These are phyloP conservation scores for Thymelicus sylvestris DNA, from an alignment of 2,888 invertebrate species.

Conservation along the genomic window DNA sequence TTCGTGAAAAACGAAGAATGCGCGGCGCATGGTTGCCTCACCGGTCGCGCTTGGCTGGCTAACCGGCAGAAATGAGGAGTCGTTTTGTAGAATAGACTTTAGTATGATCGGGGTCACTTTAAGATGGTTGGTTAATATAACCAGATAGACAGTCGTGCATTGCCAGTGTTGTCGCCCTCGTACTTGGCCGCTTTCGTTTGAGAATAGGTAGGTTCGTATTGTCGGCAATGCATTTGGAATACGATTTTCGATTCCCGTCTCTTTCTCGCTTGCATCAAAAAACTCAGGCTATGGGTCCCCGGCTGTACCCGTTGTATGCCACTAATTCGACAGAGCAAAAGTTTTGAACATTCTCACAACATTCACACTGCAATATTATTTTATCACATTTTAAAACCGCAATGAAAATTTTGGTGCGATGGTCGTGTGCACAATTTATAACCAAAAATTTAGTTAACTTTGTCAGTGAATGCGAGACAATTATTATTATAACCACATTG, in stretches of 20 bases:
- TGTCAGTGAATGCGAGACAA: conserved; percentile 24
- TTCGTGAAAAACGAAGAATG: conserved; percentile 76
- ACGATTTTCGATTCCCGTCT: conserved; percentile 62
- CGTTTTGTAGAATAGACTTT: conserved; percentile 49
- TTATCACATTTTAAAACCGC: conserved; percentile 32
- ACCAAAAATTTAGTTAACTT: conserved; percentile 30
- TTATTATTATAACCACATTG: conserved; percentile 41
- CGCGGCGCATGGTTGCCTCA: conserved; percentile 83
- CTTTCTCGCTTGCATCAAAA: conserved; percentile 70
- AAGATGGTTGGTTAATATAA: conserved; percentile 71
- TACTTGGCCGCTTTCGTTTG: conserved; percentile 71
- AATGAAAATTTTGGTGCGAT: conserved; percentile 26
- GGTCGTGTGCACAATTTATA: conserved; percentile 13
- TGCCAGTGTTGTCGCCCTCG: conserved; percentile 79
- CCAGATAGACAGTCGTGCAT: conserved; percentile 81
- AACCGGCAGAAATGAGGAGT: conserved; percentile 67
- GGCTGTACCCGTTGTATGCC: conserved; percentile 8
- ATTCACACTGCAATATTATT: neutral
- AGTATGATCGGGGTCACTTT: conserved; percentile 44
- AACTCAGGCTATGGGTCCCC: conserved; percentile 48
- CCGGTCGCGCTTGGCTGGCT: conserved; percentile 72
- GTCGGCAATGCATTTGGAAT: conserved; percentile 66
- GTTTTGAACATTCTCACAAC: conserved; percentile 29
- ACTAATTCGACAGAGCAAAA: conserved; percentile 26
- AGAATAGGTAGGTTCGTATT: conserved; percentile 62